Conservation (phyloP, 2,113 vertebrate genomes). For the Pristiophorus japonicus region DNA sequence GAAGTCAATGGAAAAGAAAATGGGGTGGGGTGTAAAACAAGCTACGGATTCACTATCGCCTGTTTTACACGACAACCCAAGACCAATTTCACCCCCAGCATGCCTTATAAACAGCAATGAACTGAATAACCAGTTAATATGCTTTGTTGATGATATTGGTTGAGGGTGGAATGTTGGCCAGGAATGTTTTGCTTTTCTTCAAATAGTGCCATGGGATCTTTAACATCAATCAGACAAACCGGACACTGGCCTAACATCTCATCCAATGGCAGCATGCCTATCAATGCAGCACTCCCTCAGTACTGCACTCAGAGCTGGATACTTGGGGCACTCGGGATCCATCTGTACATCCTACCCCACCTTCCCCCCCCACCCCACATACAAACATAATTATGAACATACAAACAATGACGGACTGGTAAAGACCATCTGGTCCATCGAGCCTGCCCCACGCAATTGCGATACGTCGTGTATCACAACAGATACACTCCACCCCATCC, state of each 20-base stretch:
- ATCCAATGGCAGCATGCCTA: not conserved
- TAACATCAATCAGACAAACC: not conserved
- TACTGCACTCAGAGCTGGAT: not conserved
- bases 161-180: not conserved
- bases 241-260: not conserved
- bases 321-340: not conserved
- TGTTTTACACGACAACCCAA: not conserved
- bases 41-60: not conserved
- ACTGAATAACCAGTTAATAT: not conserved
- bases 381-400: no score
- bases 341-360: not conserved
- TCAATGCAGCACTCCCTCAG: not conserved
- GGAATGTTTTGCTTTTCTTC: not conserved
- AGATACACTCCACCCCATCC: no score
- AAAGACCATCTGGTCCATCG: no score
- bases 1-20: not conserved
- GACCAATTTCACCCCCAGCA: not conserved
- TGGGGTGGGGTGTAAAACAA: not conserved
- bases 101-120: not conserved
- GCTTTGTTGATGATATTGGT: not conserved
- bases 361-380: not conserved
- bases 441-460: no score
- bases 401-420: no score
- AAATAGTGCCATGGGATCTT: not conserved
- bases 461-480: no score